phyloP scores from a whole-genome alignment of 2,797 vertebrate genomes.

The Pantherophis vulpinus region DNA sequence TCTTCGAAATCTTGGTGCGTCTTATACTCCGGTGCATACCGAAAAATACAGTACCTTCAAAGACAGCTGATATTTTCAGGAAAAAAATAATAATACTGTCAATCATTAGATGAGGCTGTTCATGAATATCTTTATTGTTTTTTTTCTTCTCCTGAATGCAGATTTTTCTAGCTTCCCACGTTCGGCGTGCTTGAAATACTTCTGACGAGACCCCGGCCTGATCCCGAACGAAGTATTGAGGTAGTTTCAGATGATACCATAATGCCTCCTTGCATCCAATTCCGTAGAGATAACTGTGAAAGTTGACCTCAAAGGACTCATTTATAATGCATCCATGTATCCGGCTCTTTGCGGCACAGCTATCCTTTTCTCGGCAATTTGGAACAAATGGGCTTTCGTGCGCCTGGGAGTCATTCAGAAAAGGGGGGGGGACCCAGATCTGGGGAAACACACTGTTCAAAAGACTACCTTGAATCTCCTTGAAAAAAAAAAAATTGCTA shows the following conservation, averaged over 20 bases:
- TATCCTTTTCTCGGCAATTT: not conserved
- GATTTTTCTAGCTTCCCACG: not conserved
- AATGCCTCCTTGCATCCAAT: not conserved
- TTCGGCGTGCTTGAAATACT: not conserved
- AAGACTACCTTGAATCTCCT: conserved; percentile 13
- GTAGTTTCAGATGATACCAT: not conserved
- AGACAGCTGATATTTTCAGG: not conserved
- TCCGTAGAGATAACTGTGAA: conserved; percentile 1
- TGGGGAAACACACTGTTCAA: not conserved
- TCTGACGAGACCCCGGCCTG: not conserved
- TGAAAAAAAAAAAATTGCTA: not conserved
- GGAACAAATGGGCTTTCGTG: not conserved
- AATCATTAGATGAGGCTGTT: conserved; percentile 1
- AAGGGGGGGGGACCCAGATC: not conserved
- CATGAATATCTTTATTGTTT: not conserved
- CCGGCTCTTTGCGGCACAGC: not conserved
- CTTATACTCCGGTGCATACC: too few species aligned
- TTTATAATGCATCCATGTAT: not conserved
- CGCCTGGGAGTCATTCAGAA: conserved; percentile 12
- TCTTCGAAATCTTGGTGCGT: too few species aligned
- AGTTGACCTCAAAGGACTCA: not conserved
- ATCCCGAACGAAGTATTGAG: not conserved
- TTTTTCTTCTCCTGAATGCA: not conserved
- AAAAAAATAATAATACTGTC: not conserved
- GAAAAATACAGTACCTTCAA: not conserved